Evolutionary conservation across 2,113 vertebrate species (phyloP), one percentile per base, ranked within the genome.

Genomic region (Gallinago paraguaiae): DNA sequence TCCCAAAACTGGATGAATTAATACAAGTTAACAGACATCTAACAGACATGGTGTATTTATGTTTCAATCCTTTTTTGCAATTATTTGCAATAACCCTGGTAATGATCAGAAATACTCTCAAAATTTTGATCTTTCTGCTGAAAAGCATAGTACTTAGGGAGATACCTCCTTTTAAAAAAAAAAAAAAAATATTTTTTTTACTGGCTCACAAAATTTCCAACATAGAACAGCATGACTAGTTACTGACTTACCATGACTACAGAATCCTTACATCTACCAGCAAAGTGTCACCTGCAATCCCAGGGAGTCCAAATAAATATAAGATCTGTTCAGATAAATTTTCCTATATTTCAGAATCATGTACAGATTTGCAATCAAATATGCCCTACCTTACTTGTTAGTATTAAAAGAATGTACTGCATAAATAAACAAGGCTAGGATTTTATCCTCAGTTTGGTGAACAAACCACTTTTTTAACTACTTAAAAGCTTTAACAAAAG

Each of bases 161-260:
- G 4, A 28, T 13, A 9, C 1, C 0, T 27, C 12, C 2, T 37
- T 27, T 19, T 15, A 10, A 3, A 23, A 48, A 48, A 48, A 48
- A 48, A 48, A 48, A 22, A 48, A 8, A 24, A 39, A 39, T 39
- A 39, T 39, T 37, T 48, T 75, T 0, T 39, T 53, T 1, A 3
- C 1, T 10, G 0, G 53, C 3, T 82, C 13, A 37, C 2, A 3
- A 22, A 53, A 81, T 35, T 63, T 20, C 2, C 10, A 31, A 30
- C 2, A 25, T 23, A 41, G 13, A 85, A 8, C 6, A 82, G 3
- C 11, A 54, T 2, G 6, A 19, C 6, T 48, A 41, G 6, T 35
- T 41, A 23, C 24, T 57, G 35, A 45, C 4, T 74, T 57, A 24
- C 5, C 10, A 24, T 45, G 18, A 17, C 24, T 30, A 28, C 15